Percentiles rank a stretch among this genome's conserved stretches.
These are phyloP conservation scores for Malachius bipustulatus DNA, from an alignment of 2,888 invertebrate genomes.

Conservation along the genomic window DNA sequence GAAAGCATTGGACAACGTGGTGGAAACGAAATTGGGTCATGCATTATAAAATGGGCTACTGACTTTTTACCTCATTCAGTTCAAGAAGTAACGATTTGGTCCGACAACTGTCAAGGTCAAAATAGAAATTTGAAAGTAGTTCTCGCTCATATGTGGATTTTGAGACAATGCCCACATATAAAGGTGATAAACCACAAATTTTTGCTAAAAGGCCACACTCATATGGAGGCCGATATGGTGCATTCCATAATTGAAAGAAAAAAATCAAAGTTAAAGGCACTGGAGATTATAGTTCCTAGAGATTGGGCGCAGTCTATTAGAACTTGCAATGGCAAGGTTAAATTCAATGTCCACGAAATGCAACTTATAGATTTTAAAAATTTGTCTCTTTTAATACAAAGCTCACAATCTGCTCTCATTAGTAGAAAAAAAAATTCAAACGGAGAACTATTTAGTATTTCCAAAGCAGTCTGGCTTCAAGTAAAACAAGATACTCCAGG, in stretches of 20 bases:
- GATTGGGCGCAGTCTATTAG: slow-evolving; percentile 6
- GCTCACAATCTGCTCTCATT: neutral
- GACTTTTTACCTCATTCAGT: neutral
- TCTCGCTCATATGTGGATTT: neutral
- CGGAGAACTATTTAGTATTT: slow-evolving; percentile 4
- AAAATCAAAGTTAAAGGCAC: neutral
- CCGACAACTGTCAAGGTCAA: slow-evolving; percentile 3
- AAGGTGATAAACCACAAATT: slow-evolving; percentile 3
- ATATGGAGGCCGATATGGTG: slow-evolving; percentile 1
- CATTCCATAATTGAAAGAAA: slow-evolving; percentile 1
- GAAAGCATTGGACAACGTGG: slow-evolving; percentile 2
- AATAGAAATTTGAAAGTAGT: neutral
- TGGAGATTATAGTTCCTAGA: slow-evolving; percentile 4
- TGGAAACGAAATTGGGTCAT: slow-evolving; percentile 3
- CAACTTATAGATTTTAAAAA: neutral
- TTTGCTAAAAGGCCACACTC: neutral
- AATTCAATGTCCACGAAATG: neutral
- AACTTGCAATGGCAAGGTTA: neutral
- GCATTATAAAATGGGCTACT: neutral
- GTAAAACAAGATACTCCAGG: neutral
- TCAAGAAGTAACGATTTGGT: slow-evolving; percentile 3
- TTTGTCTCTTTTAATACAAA: neutral
- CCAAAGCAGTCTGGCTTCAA: neutral
- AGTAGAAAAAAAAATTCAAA: slow-evolving; percentile 5
- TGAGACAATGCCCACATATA: neutral